Base-by-base conservation (phyloP, 2,113 vertebrate species). In the Gavia stellata region DNA sequence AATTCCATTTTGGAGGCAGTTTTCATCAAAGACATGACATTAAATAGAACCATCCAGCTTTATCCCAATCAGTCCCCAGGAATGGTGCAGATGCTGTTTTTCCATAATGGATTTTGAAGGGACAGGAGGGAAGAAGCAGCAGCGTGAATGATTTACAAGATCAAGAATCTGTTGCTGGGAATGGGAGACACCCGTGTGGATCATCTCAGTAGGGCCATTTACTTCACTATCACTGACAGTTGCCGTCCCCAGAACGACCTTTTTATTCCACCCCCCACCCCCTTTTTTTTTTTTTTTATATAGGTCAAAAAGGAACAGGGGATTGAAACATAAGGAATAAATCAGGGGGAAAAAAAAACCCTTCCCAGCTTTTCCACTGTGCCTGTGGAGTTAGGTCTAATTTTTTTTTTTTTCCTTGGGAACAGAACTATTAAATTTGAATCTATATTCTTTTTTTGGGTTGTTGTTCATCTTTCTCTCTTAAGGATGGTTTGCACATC, bases 241-340 rank as follows among this genome's bases (percentile, higher is more conserved):
- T 65, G 89, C 72, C 7, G n/a, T 86, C 85, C 92, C 72, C 28
- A 50, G 45, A 83, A 61, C 1, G 73, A 75, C 90, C 63, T 90
- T 92, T 61, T 56, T 49, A 80, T 90, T 87, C 78, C 44, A 8
- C 17, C 10, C 6, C 21, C 6, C 10, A n/a, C 7, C 21, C 9
- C 18, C 28, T 1, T 16, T 7, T 12, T 8, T 4, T 5, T 17
- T 74, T 63, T 63, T 55, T 82, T 62, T 15, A 29, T 86, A 68
- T 86, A 10, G 3, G 72, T 94, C 55, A 83, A 66, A 83, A 82
- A 83, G n/a, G 66, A 94, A 50, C 71, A 92, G 79, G 89, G 23
- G 77, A 91, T 59, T 71, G 61, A 86, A 86, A 86, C 88, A 92
- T 92, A 78, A 82, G 86, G 85, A 94, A 91, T 63, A 91, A 73